Evolutionary conservation across 2,888 invertebrate species (phyloP).

Genomic region (Drosophila putrida): DNA sequence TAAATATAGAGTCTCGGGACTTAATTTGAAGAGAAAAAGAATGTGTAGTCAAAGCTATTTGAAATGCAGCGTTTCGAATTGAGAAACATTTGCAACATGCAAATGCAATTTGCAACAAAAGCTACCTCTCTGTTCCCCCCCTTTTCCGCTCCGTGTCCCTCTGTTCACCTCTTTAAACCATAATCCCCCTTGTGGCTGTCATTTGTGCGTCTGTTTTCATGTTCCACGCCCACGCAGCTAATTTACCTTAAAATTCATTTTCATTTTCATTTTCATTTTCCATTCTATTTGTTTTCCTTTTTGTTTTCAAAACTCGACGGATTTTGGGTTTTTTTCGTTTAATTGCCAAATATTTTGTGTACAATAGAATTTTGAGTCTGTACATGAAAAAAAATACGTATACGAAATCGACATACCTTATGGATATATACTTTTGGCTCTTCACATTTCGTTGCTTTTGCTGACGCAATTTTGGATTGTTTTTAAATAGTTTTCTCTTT

Average conservation of each 20-base stretch:
- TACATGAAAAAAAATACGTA: slow-evolving; percentile 51
- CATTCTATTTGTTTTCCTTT: slow-evolving; percentile 20
- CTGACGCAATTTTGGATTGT: slow-evolving; percentile 75
- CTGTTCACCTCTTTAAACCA: not conserved
- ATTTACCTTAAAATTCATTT: slow-evolving; percentile 78
- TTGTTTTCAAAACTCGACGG: slow-evolving; percentile 17
- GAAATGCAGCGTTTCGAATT: slow-evolving; percentile 22
- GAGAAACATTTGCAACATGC: slow-evolving; percentile 29
- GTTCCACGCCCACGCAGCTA: slow-evolving; percentile 66
- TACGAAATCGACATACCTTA: slow-evolving; percentile 4
- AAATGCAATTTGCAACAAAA: slow-evolving; percentile 55
- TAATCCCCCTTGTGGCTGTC: not conserved
- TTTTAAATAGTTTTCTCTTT: slow-evolving; percentile 48
- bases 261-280: slow-evolving; percentile 47
- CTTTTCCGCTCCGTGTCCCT: too few species aligned
- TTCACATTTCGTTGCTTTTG: slow-evolving; percentile 30
- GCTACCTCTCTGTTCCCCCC: not conserved
- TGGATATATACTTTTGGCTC: slow-evolving; percentile 10
- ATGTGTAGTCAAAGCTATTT: slow-evolving; percentile 19
- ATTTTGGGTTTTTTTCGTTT: slow-evolving; percentile 37
- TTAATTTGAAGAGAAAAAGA: slow-evolving; percentile 14
- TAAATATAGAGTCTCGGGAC: slow-evolving; percentile 7
- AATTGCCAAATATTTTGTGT: slow-evolving; percentile 73
- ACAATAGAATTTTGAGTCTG: slow-evolving; percentile 53
- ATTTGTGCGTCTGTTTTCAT: slow-evolving; percentile 40